Conservation (phyloP, 2,888 invertebrate genomes). For the Cyrtodaria siliqua region DNA sequence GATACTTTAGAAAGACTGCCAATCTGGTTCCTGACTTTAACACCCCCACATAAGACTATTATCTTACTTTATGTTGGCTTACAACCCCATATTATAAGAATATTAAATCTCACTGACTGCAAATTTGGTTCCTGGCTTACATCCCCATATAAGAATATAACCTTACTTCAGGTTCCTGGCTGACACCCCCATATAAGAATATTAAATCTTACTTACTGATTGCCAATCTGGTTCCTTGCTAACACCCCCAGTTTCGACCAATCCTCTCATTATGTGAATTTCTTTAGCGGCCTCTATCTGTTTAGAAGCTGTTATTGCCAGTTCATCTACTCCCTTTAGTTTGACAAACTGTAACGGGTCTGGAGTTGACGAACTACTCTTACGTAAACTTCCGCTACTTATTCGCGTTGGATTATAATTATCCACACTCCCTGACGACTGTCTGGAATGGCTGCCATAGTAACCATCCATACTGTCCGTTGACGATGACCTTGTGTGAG, state of each 20-base stretch:
- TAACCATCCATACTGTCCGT: constrained; percentile 79
- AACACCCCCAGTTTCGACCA: constrained; percentile 2
- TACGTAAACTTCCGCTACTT: constrained; percentile 38
- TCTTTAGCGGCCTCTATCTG: constrained; percentile 79
- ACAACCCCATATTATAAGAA: no score
- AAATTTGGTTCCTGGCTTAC: no score
- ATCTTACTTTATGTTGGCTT: no score
- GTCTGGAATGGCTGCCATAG: constrained; percentile 76
- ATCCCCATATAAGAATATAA: no score
- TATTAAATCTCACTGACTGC: no score
- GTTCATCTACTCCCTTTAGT: constrained; percentile 67
- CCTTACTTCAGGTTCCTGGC: no score
- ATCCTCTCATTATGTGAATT: constrained; percentile 72
- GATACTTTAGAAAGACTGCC: no score
- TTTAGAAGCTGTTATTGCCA: constrained; percentile 80
- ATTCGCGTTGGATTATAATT: constrained; percentile 61
- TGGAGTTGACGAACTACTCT: constrained; percentile 61
- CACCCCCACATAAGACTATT: no score
- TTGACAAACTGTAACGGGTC: constrained; percentile 85
- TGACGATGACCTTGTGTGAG: constrained; percentile 76
- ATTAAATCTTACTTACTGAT: constrained; percentile 86
- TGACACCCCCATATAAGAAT: no score
- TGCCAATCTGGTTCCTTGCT: constrained; percentile 81
- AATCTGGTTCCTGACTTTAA: no score
- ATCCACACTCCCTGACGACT: constrained; percentile 78